Evolutionary conservation across 2,888 invertebrate genomes (phyloP).

Genomic region (Rhagonycha fulva): DNA sequence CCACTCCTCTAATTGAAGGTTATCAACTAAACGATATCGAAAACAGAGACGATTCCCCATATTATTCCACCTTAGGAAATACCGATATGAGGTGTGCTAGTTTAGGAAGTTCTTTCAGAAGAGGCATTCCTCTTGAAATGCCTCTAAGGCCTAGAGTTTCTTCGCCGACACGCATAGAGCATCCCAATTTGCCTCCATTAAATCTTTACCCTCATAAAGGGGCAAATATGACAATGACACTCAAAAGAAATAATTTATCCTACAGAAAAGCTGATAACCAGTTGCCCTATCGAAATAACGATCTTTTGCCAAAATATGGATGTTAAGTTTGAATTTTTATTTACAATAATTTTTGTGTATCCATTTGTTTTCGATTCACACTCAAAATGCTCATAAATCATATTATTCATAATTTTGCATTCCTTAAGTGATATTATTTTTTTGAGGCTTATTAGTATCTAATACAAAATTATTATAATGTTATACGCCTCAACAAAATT

Average conservation of each 20-base stretch:
- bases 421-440: conserved; percentile 1
- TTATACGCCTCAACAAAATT: conserved; percentile 6
- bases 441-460: not conserved
- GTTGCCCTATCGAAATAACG: conserved; percentile 23
- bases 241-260: conserved; percentile 35
- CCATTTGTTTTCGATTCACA: not conserved
- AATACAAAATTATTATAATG: not conserved
- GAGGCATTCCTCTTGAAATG: conserved; percentile 48
- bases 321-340: conserved; percentile 21
- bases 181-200: conserved; percentile 79
- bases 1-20: conserved; percentile 74
- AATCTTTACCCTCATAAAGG: conserved; percentile 59
- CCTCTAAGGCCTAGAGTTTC: conserved; percentile 70
- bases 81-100: conserved; percentile 53
- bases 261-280: conserved; percentile 35
- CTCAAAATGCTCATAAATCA: not conserved
- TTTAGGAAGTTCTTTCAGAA: conserved; percentile 58
- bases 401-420: not conserved
- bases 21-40: conserved; percentile 67
- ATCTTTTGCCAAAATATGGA: conserved; percentile 31
- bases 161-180: conserved; percentile 80
- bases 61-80: conserved; percentile 47
- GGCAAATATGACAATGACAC: conserved; percentile 32
- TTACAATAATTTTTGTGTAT: not conserved
- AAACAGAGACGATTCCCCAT: conserved; percentile 54